Evolutionary conservation across 2,888 invertebrate species (phyloP), one percentile per base, ranked within the genome.

Genomic region (Tineola bisselliella): DNA sequence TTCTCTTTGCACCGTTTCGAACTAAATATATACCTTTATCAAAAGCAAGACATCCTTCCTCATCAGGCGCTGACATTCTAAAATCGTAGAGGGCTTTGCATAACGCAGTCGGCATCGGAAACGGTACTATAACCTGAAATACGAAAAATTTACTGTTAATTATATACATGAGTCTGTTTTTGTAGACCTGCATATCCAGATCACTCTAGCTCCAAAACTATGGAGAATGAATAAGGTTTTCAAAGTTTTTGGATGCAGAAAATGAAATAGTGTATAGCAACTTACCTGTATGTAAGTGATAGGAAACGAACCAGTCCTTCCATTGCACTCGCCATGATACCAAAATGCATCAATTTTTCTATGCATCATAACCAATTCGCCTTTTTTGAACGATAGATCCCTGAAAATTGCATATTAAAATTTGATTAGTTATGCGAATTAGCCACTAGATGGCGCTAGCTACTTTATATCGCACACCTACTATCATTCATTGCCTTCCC

Each of bases 71-170:
- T 0, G 93, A 92, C 93, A 95, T 95, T 68, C 93, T 90, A 74
- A 96, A 96, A 82, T 96, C 95, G 73, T 95, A 96, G 44, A 95
- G 81, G 60, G 96, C 95, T 84, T 95, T 94, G 75, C 96, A 96
- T 70, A 95, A 92, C 38, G 95, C 94, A 67, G 93, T 89, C 67
- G 92, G 91, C 13, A 92, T 90, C 12, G 95, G 94, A 59, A 96
- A 80, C 0, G 95, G 93, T 11, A 93, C 91, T 66, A 94, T 88
- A 62, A 93, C 90, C 92, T 93, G 73, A 25, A 25, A 25, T 2
- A 4, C 6, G 25, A 25, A 25, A 25, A 25, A 25, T 4, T 4
- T 25, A 4, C 25, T 4, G 6, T 25, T 25, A 25, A 4, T 25
- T 25, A 25, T 25, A n/a, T n/a, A n/a, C n/a, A n/a, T n/a, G n/a